phyloP scores from a whole-genome alignment of 2,113 vertebrate species.

The Xenopus laevis region DNA sequence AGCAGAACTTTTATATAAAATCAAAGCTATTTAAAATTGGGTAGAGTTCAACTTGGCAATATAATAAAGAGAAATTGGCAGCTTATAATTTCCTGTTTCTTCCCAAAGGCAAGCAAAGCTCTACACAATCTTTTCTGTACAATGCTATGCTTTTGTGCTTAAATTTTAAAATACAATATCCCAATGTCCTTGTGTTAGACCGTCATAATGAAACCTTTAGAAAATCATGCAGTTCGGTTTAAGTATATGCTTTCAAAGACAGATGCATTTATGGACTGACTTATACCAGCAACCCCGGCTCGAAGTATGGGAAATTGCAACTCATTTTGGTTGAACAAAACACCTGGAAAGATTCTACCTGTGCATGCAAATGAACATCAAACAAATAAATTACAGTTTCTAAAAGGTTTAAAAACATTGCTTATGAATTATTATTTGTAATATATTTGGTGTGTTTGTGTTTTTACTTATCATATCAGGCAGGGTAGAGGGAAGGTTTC shows the following conservation, averaged over 20 bases:
- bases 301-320: constrained; percentile 13
- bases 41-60: too few species aligned
- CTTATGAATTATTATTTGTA: too few species aligned
- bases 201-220: constrained; percentile 22
- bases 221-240: constrained; percentile 4
- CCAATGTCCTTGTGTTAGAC: constrained; percentile 11
- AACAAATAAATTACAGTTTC: too few species aligned
- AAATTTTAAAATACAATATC: neutral
- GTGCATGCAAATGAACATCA: too few species aligned
- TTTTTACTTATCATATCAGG: too few species aligned
- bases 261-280: constrained; percentile 2
- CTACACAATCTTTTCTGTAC: neutral
- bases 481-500: too few species aligned
- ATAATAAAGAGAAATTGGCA: too few species aligned
- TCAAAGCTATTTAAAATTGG: too few species aligned
- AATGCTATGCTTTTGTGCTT: neutral
- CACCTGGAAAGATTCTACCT: too few species aligned
- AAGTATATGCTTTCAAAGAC: constrained; percentile 16
- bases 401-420: too few species aligned
- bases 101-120: constrained; percentile 4
- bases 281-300: constrained; percentile 17
- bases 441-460: too few species aligned
- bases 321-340: neutral
- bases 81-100: neutral
- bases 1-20: too few species aligned